phyloP scores from a whole-genome alignment of 2,797 vertebrate genomes.

The Falco biarmicus region DNA sequence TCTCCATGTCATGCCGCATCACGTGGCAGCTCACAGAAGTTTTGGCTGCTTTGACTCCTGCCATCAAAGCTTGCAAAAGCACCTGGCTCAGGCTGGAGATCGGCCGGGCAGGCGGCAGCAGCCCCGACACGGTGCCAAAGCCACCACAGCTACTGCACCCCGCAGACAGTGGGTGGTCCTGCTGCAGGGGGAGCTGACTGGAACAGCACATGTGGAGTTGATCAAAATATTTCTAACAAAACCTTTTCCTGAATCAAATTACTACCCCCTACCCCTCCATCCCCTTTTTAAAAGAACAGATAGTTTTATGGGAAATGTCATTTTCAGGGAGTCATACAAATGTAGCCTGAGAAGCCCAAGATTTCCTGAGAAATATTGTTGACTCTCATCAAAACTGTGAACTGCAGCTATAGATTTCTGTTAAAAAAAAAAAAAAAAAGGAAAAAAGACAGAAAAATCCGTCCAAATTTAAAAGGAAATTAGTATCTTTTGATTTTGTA shows the following conservation, averaged over 20 bases:
- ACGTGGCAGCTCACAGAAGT: neutral
- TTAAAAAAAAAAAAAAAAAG: neutral
- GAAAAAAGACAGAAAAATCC: neutral
- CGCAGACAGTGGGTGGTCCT: neutral
- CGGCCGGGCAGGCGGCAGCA: fast-evolving
- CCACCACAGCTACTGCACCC: neutral
- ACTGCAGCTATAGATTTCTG: neutral
- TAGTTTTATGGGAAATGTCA: neutral
- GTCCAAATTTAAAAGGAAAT: neutral
- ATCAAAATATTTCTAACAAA: constrained; percentile 16
- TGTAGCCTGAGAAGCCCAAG: neutral
- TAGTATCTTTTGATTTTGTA: neutral
- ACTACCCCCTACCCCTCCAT: neutral
- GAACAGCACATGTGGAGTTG: neutral
- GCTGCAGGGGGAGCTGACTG: neutral
- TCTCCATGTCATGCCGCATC: neutral
- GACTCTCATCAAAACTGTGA: neutral
- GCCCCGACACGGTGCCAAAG: fast-evolving
- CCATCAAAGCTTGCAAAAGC: neutral
- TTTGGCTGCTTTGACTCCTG: neutral
- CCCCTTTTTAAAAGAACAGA: neutral
- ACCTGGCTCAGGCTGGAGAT: neutral
- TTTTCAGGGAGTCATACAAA: neutral
- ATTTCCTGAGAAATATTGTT: neutral
- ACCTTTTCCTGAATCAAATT: neutral